These are phyloP conservation scores for Caenorhabditis sulstoni DNA, from an alignment of 2,888 invertebrate species.

Conservation along the genomic window DNA sequence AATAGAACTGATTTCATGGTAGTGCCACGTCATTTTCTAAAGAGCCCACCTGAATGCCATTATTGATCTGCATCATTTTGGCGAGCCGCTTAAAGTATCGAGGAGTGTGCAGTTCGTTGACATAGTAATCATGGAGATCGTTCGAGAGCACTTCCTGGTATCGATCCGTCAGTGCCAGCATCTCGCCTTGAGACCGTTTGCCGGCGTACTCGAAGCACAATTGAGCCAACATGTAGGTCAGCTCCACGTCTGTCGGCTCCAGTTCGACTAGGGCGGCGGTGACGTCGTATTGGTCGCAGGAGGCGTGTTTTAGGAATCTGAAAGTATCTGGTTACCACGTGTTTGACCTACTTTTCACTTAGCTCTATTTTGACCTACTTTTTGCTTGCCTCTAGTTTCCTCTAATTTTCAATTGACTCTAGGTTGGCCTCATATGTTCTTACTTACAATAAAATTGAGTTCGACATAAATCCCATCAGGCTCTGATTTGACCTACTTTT, in stretches of 20 bases:
- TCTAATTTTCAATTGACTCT: too few species aligned
- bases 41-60: conserved; percentile 56
- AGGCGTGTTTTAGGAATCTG: conserved; percentile 19
- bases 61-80: conserved; percentile 59
- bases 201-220: conserved; percentile 56
- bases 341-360: neutral
- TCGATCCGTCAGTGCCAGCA: conserved; percentile 28
- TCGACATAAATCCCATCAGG: neutral
- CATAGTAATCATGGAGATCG: conserved; percentile 57
- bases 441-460: too few species aligned
- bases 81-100: conserved; percentile 59
- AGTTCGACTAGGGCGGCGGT: conserved; percentile 28
- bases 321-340: neutral
- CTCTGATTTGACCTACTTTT: neutral
- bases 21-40: too few species aligned
- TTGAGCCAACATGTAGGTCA: conserved; percentile 54
- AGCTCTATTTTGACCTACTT: neutral
- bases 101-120: conserved; percentile 18
- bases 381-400: neutral
- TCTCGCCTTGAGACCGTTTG: conserved; percentile 36
- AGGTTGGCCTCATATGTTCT: too few species aligned
- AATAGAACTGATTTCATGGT: neutral
- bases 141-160: conserved; percentile 41
- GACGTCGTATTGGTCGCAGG: conserved; percentile 31
- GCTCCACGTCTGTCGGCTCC: conserved; percentile 39